Percentiles rank a stretch among this genome's conserved stretches.
Conservation (phyloP, 1,140 invertebrate species). For the Caenorhabditis remanei region DNA sequence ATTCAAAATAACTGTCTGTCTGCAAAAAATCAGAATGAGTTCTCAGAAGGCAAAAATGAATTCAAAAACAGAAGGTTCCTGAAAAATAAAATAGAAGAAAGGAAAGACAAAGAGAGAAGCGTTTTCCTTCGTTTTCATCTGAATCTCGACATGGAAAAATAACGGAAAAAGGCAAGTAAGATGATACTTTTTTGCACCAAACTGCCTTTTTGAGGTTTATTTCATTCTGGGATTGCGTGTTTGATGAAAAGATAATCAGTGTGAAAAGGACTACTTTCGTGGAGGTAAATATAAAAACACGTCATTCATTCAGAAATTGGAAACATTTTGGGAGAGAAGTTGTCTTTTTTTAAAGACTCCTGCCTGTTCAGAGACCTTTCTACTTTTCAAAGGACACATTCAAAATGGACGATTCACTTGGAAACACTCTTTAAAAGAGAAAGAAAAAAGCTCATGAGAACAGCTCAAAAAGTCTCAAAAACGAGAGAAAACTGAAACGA, state of each 20-base stretch:
- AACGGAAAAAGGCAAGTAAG: not conserved
- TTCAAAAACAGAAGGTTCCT: not conserved
- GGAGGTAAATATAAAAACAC: slow-evolving; percentile 2
- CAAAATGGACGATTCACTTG: slow-evolving; percentile 12
- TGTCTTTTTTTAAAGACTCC: not conserved
- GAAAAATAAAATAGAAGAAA: not conserved
- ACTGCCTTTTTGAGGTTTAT: slow-evolving; percentile 4
- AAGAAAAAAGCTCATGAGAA: not conserved
- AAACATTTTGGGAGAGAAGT: not conserved
- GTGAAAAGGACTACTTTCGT: not conserved
- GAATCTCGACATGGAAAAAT: slow-evolving; percentile 27
- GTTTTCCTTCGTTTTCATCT: not conserved
- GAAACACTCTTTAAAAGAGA: not conserved
- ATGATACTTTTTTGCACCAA: slow-evolving; percentile 20
- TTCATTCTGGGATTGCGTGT: slow-evolving; percentile 15
- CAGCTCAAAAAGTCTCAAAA: slow-evolving; percentile 24
- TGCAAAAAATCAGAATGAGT: not conserved
- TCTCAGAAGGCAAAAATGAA: not conserved
- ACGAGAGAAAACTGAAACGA: slow-evolving; percentile 15
- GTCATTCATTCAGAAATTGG: not conserved
- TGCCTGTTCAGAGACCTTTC: not conserved
- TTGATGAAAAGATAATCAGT: slow-evolving; percentile 42
- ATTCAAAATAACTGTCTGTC: not conserved
- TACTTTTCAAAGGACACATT: not conserved
- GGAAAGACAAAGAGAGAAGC: not conserved